Evolutionary conservation across 2,113 vertebrate genomes (phyloP).

Genomic region (Lathamus discolor): DNA sequence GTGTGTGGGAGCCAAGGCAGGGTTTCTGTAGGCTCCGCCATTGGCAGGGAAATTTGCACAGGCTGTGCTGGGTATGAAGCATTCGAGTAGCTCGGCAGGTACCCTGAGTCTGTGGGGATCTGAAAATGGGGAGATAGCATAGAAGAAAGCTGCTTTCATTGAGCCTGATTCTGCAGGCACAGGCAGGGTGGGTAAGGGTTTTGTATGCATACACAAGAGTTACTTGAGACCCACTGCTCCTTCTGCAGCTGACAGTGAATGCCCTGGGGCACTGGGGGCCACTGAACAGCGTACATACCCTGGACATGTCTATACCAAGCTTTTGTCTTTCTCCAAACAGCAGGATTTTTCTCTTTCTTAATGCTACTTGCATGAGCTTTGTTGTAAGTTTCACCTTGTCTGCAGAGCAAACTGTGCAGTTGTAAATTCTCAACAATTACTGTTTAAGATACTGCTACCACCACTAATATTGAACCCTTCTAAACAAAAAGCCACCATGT

Average conservation of each 20-base stretch:
- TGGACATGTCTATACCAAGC: background rate
- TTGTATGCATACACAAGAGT: background rate
- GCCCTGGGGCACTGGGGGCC: background rate
- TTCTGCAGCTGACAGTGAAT: background rate
- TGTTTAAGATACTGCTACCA: background rate
- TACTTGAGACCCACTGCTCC: background rate
- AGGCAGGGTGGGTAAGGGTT: background rate
- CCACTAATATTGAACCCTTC: background rate
- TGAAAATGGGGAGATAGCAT: background rate
- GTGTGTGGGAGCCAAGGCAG: background rate
- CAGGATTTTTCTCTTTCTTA: background rate
- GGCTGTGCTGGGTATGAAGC: background rate
- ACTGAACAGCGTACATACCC: background rate
- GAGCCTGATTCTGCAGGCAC: background rate
- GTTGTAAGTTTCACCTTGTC: background rate
- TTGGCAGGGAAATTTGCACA: background rate
- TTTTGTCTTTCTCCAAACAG: background rate
- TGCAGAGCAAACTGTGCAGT: background rate
- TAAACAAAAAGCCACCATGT: background rate
- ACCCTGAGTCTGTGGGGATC: background rate
- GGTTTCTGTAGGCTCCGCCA: background rate
- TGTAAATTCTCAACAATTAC: background rate
- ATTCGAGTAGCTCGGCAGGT: background rate
- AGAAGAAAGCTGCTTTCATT: background rate
- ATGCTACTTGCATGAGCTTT: background rate